Conservation (phyloP, 1,140 invertebrate species). For the Andrena cerasifolii region DNA sequence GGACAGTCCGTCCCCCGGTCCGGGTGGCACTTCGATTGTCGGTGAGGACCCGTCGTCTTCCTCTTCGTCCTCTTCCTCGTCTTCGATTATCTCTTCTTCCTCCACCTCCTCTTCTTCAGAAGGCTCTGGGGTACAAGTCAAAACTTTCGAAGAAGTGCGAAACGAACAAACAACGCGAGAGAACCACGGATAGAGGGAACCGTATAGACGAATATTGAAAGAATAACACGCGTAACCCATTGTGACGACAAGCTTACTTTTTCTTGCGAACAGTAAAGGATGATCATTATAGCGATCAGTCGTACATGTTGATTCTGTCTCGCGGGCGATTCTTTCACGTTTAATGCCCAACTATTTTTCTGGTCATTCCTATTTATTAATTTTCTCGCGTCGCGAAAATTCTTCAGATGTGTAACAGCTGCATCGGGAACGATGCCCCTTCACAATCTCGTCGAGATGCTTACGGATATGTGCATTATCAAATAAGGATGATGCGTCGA, state of each 20-base stretch:
- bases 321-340: constrained; percentile 7
- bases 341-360: constrained; percentile 20
- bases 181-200: constrained; percentile 58
- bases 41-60: constrained; percentile 77
- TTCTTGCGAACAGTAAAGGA: constrained; percentile 34
- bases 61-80: constrained; percentile 27
- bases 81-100: constrained; percentile 5
- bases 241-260: constrained; percentile 13
- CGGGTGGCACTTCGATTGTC: constrained; percentile 62
- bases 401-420: constrained; percentile 14
- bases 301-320: constrained; percentile 25
- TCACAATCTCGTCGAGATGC: constrained; percentile 29
- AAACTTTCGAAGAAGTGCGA: constrained; percentile 65
- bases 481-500: constrained; percentile 16
- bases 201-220: constrained; percentile 7
- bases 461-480: constrained; percentile 31
- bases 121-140: constrained; percentile 73
- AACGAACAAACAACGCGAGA: constrained; percentile 61
- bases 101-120: constrained; percentile 41
- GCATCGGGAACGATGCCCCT: constrained; percentile 26
- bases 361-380: constrained; percentile 47
- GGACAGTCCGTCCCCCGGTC: constrained; percentile 82
- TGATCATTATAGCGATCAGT: constrained; percentile 27
- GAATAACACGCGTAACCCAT: constrained; percentile 18
- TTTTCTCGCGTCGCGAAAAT: constrained; percentile 25